These are phyloP conservation scores for Drosophila algonquin DNA, from an alignment of 2,888 invertebrate species.

Conservation along the genomic window DNA sequence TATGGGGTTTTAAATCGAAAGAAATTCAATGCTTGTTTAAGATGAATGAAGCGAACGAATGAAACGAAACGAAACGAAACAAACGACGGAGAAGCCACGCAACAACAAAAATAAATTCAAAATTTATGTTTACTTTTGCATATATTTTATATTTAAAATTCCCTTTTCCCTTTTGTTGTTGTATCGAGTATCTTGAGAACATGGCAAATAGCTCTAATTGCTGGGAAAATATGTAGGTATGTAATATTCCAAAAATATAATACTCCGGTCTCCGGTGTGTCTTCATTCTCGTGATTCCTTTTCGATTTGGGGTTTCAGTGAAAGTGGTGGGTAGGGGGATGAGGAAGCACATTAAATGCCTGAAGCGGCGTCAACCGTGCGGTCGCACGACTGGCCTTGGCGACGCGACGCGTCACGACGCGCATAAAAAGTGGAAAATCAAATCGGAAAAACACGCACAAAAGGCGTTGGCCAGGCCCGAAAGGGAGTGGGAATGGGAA, in stretches of 20 bases:
- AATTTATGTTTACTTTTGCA: slow-evolving; percentile 63
- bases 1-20: slow-evolving; percentile 74
- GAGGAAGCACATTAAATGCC: slow-evolving; percentile 57
- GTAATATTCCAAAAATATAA: too few relatives aligned
- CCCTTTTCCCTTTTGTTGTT: background rate
- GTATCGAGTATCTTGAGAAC: slow-evolving; percentile 1
- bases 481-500: background rate
- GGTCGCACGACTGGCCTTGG: slow-evolving; percentile 57
- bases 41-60: slow-evolving; percentile 41
- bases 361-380: slow-evolving; percentile 19
- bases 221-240: too few relatives aligned
- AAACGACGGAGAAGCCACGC: slow-evolving; percentile 11
- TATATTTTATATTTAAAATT: slow-evolving; percentile 33
- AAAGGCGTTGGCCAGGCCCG: slow-evolving; percentile 50
- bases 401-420: slow-evolving; percentile 48
- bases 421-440: slow-evolving; percentile 69
- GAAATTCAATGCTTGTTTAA: slow-evolving; percentile 71
- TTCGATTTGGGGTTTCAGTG: background rate
- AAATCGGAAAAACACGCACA: slow-evolving; percentile 69
- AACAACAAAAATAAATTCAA: slow-evolving; percentile 40
- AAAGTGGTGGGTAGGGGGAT: background rate
- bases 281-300: too few relatives aligned
- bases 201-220: too few relatives aligned
- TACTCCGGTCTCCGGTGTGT: too few relatives aligned
- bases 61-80: slow-evolving; percentile 11